Base-by-base conservation (phyloP, 37 sponge, comb jelly and placozoan genomes). In the Haliclona indistincta region DNA sequence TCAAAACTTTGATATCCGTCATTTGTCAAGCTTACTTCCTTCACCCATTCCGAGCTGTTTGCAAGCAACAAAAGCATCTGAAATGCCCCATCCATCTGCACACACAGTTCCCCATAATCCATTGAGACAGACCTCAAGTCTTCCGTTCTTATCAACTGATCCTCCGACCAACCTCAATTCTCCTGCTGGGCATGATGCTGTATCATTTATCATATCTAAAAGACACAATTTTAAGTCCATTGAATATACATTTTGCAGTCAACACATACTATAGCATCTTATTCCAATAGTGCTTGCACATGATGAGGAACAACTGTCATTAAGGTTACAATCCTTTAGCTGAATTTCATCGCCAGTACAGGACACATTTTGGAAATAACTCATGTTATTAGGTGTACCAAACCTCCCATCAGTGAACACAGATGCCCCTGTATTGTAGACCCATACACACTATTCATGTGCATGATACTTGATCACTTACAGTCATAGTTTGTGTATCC, bases 111-210 rank as follows among this genome's bases (percentile, higher is more conserved):
- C 60, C 60, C 60, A 58, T n/a, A 58, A 20, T n/a, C 28, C 6
- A 58, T 58, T 58, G 28, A 58, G 26, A 58, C 60, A 58, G 25
- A 58, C 22, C 60, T 58, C 60, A 58, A 58, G 26, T n/a, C 60
- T 8, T 25, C 60, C 60, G 6, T 58, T 26, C 7, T 58, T 11
- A 6, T 8, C 23, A 58, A 58, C 28, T 25, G n/a, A 6, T 25
- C 60, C 60, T 25, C n/a, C 60, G n/a, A 58, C 25, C 7, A 58
- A 6, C 7, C 60, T 8, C 6, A 58, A 20, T n/a, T 20, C 7
- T 58, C 60, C 60, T 58, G 11, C 60, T n/a, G 22, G 6, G n/a
- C 60, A 58, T 58, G 22, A 25, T 58, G 26, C 25, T 25, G 23
- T 6, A 58, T 8, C 60, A 25, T 11, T n/a, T n/a, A n/a, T n/a